Evolutionary conservation across 2,113 vertebrate genomes (phyloP).

Genomic region (Tapirus terrestris): DNA sequence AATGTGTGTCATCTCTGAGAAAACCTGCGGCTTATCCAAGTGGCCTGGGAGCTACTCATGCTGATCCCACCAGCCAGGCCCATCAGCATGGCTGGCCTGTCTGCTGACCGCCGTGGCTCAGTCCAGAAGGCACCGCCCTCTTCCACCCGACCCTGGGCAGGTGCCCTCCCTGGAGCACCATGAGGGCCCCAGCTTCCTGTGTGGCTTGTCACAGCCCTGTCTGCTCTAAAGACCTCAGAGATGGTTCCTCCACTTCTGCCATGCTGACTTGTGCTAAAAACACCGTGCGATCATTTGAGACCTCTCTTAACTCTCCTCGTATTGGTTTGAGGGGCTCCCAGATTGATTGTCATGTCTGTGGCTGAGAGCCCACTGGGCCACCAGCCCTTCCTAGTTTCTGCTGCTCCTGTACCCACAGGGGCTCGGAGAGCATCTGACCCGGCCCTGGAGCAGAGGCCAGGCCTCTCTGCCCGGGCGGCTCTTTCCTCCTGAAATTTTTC

Average conservation of each 20-base stretch:
- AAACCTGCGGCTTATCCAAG: neutral
- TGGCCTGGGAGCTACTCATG: accelerated
- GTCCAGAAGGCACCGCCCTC: too few relatives aligned
- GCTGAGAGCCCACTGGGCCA: neutral
- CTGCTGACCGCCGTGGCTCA: neutral
- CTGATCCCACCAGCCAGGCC: neutral
- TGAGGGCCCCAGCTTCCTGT: neutral
- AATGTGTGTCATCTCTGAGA: neutral
- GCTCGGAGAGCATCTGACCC: neutral
- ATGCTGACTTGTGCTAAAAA: neutral
- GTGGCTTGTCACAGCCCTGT: neutral
- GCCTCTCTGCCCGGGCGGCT: neutral
- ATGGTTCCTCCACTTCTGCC: neutral
- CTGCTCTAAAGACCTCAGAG: neutral
- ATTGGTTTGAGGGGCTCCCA: neutral
- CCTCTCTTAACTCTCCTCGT: neutral
- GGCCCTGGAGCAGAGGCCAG: neutral
- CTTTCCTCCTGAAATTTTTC: neutral
- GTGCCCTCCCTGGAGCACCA: neutral
- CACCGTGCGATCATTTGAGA: neutral
- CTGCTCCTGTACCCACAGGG: neutral
- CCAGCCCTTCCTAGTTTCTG: neutral
- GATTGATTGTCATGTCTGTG: neutral
- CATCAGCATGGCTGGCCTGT: too few relatives aligned
- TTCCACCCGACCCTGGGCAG: neutral